Base-by-base conservation (phyloP, 1,140 invertebrate species). In the Wiebesia pumilae region DNA sequence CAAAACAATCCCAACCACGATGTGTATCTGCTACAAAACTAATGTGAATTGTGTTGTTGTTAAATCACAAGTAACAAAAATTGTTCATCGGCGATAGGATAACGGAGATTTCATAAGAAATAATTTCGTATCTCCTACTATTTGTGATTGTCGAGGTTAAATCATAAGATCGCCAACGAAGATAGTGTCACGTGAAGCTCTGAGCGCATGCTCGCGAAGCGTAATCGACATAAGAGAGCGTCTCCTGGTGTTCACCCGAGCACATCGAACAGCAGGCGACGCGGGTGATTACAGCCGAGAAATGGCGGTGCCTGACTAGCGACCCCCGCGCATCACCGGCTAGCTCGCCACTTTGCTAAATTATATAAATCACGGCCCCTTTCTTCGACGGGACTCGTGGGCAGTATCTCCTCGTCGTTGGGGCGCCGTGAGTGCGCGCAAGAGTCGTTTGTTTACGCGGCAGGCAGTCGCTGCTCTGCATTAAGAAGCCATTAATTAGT, bases 331-430 rank as follows among this genome's bases (percentile, higher is more conserved):
- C 80, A 9, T 24, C 80, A 89, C 87, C 88, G 89, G 86, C 89
- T 88, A 88, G 73, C 87, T 89, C 89, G 89, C 88, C 91, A 93
- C 92, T 93, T 92, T 91, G 90, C 90, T 92, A 93, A 93, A 93
- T 93, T 93, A 93, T 93, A 93, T 93, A 92, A 92, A 93, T 93
- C 92, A 91, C 89, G 88, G 88, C 87, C 89, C 90, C 90, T 90
- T 91, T 90, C 89, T 87, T 30, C 27, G 24, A 27, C 51, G 9
- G 30, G 27, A 3, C 38, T 33, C 38, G 54, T 12, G 30, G 54
- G 58, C 24, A 21, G 58, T 24, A 27, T 30, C 24, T 67, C 33
- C 71, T 33, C 69, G 47, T 54, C 51, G 51, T 54, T 16, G 12
- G 43, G 43, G 12, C 12, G 12, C 43, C 51, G 9, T 19, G 14